These are phyloP conservation scores for Dryobates pubescens DNA, from an alignment of 2,797 vertebrate species.

Conservation along the genomic window DNA sequence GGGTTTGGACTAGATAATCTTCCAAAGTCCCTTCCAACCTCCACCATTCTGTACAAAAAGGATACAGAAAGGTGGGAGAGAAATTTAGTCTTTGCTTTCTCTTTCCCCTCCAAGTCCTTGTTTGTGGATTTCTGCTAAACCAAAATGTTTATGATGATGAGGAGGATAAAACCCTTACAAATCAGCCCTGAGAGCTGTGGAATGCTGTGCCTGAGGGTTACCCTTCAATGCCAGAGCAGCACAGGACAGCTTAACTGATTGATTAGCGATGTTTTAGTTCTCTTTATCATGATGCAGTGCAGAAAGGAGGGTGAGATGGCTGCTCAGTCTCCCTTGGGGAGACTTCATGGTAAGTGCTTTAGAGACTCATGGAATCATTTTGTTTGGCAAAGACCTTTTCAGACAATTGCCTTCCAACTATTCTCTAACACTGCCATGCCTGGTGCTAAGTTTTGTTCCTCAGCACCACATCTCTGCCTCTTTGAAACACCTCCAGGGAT, in stretches of 20 bases:
- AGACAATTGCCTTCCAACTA: too few species aligned
- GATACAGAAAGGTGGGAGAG: background rate
- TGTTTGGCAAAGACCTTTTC: too few species aligned
- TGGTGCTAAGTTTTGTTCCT: too few species aligned
- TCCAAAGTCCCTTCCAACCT: too few species aligned
- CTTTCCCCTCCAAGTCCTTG: background rate
- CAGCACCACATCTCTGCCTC: too few species aligned
- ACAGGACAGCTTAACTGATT: background rate
- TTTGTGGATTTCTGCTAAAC: background rate
- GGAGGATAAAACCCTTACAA: background rate
- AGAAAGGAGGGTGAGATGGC: background rate
- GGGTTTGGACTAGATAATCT: too few species aligned
- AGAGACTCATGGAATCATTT: too few species aligned
- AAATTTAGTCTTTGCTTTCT: background rate
- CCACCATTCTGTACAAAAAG: background rate
- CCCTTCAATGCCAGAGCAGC: background rate
- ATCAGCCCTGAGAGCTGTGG: background rate
- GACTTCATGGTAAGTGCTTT: background rate
- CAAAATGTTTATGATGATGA: background rate
- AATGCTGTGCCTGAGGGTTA: background rate
- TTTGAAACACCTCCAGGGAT: too few species aligned
- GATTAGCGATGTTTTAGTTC: background rate
- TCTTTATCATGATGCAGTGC: background rate
- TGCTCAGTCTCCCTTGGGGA: background rate
- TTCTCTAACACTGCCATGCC: too few species aligned